Evolutionary conservation across 1,140 invertebrate species (phyloP).

Genomic region (Olivierus martensii): DNA sequence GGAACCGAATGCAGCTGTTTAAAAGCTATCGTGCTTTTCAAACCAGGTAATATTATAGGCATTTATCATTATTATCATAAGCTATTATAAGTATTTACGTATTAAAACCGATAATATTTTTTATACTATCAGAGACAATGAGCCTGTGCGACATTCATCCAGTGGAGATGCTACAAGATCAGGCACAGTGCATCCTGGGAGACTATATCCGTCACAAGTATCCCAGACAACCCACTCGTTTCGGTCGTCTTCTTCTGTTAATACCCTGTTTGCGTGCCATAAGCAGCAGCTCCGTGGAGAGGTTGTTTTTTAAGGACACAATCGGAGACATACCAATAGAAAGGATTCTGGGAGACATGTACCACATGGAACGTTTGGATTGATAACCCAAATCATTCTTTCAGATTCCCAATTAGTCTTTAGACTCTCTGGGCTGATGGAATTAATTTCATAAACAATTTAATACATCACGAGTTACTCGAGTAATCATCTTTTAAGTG

Average conservation of each 20-base stretch:
- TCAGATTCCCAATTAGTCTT: no score
- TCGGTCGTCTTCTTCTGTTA: constrained; percentile 65
- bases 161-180: constrained; percentile 61
- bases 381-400: background rate
- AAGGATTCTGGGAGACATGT: constrained; percentile 74
- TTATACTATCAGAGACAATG: constrained; percentile 6
- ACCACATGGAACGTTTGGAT: constrained; percentile 34
- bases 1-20: constrained; percentile 74
- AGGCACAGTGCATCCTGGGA: constrained; percentile 61
- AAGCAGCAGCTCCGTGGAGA: constrained; percentile 58
- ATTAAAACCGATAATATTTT: no score
- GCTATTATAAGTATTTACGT: no score
- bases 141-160: constrained; percentile 47
- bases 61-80: no score
- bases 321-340: constrained; percentile 82
- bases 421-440: no score
- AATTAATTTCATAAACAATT: no score
- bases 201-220: constrained; percentile 54
- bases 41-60: constrained; percentile 35
- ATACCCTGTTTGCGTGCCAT: constrained; percentile 55
- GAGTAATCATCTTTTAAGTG: no score
- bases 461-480: no score
- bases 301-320: constrained; percentile 80
- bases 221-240: constrained; percentile 52
- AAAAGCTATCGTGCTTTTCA: constrained; percentile 73